Percentiles rank a stretch among this genome's conserved stretches.
Evolutionary conservation across 2,113 vertebrate genomes (phyloP).

Genomic region (Microcebus tavaratra): DNA sequence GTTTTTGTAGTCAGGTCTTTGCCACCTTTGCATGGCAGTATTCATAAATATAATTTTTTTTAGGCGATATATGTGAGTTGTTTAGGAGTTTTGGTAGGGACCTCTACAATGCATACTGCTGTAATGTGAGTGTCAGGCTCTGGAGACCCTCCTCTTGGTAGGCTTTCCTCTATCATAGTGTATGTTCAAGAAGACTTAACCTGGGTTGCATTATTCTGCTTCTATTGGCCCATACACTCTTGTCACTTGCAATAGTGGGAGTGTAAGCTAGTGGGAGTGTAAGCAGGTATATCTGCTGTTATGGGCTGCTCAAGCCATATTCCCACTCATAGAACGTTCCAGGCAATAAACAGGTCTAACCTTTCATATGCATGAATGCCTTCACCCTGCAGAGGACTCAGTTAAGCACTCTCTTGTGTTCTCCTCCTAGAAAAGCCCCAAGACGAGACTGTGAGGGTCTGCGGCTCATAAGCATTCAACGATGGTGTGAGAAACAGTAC

Average conservation of each 20-base stretch:
- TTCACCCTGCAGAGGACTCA: not conserved
- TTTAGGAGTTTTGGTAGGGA: not conserved
- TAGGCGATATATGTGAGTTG: not conserved
- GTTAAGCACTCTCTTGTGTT: not conserved
- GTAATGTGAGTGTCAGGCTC: not conserved
- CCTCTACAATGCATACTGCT: not conserved
- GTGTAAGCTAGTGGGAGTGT: not conserved
- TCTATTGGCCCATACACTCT: not conserved
- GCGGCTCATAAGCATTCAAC: not conserved
- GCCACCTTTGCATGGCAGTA: not conserved
- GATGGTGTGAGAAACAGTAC: not conserved
- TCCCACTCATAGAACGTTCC: not conserved
- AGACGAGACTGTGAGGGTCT: not conserved
- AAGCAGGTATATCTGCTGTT: too few relatives aligned
- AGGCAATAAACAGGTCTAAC: not conserved
- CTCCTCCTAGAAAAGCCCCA: not conserved
- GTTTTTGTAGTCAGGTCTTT: not conserved
- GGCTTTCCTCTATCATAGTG: not conserved
- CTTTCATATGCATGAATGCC: not conserved
- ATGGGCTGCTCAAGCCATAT: not conserved
- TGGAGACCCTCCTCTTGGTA: not conserved
- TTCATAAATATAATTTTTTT: not conserved
- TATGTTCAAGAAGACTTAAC: not conserved
- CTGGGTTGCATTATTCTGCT: not conserved
- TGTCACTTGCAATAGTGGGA: not conserved